A percentile compares a stretch with the other conserved stretches of the same genome.
Conservation (phyloP, 2,888 invertebrate species). For the Lapara coniferarum region DNA sequence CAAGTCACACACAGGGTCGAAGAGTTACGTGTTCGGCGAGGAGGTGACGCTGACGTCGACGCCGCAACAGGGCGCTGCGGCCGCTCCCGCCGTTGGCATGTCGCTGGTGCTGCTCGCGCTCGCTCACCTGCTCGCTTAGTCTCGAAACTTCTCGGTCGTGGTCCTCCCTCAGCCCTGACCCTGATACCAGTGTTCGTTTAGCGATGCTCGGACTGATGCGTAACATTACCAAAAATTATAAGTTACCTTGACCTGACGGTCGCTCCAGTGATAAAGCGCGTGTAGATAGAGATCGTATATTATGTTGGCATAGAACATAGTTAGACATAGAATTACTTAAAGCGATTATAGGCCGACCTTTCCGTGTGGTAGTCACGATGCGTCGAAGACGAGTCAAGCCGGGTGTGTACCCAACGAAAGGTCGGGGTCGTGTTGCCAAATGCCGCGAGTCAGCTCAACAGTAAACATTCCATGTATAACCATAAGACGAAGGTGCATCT, state of each 20-base stretch:
- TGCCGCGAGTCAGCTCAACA: conserved; percentile 60
- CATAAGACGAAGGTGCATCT: conserved; percentile 53
- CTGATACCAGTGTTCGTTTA: conserved; percentile 54
- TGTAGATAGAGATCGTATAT: conserved; percentile 70
- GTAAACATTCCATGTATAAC: conserved; percentile 71
- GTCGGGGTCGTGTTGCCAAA: conserved; percentile 76
- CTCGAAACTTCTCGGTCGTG: conserved; percentile 41
- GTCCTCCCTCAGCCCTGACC: conserved; percentile 49
- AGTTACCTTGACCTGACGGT: conserved; percentile 78
- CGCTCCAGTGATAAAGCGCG: conserved; percentile 74
- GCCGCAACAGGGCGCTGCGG: conserved; percentile 53
- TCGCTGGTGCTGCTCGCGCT: conserved; percentile 63
- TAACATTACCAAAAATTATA: conserved; percentile 80
- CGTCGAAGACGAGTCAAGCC: conserved; percentile 66
- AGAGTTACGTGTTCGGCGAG: conserved; percentile 85
- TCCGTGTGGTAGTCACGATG: conserved; percentile 52
- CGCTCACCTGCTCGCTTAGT: conserved; percentile 73
- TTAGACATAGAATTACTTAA: conserved; percentile 36
- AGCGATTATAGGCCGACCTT: conserved; percentile 48
- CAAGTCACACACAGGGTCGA: conserved; percentile 83
- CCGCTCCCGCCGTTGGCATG: conserved; percentile 55
- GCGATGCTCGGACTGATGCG: conserved; percentile 67
- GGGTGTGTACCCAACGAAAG: conserved; percentile 57
- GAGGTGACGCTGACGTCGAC: conserved; percentile 48
- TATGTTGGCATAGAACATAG: conserved; percentile 37